phyloP scores from a whole-genome alignment of 2,113 vertebrate genomes.

The mouse (Mus musculus) region DNA sequence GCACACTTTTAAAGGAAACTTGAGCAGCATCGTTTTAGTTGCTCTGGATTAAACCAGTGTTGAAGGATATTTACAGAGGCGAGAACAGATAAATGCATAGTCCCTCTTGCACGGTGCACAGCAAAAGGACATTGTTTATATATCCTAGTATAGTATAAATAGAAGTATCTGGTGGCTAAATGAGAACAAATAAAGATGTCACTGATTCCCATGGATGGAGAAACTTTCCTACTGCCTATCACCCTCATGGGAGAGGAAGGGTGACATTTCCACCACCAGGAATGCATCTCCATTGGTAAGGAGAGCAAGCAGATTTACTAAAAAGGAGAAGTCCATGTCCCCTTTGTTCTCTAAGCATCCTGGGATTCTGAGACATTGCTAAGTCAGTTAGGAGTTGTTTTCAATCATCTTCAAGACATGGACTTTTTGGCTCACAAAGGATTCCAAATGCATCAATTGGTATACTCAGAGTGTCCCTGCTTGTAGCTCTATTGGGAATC shows the following conservation, averaged over 20 bases:
- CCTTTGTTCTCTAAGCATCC: conserved; percentile 68
- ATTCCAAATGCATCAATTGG: conserved; percentile 55
- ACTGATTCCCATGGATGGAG: conserved; percentile 1
- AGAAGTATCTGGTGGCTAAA: conserved; percentile 82
- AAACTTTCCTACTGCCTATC: conserved; percentile 65
- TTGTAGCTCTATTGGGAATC: neutral
- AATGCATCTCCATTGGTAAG: conserved; percentile 59
- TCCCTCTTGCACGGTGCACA: conserved; percentile 70
- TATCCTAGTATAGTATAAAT: conserved; percentile 83
- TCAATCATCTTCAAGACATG: conserved; percentile 66
- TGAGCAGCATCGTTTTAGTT: neutral
- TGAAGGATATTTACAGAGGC: conserved; percentile 55
- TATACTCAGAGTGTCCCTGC: neutral
- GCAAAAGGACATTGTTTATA: conserved; percentile 78
- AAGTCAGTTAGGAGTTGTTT: conserved; percentile 64
- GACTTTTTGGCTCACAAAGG: conserved; percentile 62
- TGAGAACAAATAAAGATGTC: conserved; percentile 84
- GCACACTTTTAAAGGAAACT: neutral
- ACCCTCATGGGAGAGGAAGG: conserved; percentile 69
- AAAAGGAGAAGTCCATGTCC: conserved; percentile 35
- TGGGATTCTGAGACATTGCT: conserved; percentile 45
- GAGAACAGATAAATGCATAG: conserved; percentile 36
- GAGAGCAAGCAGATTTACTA: conserved; percentile 54
- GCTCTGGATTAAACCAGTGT: conserved; percentile 24
- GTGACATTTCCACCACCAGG: conserved; percentile 41